A percentile compares a stretch with the other conserved stretches of the same genome.
Evolutionary conservation across 2,113 vertebrate species (phyloP).

Genomic region (Gavialis gangeticus): DNA sequence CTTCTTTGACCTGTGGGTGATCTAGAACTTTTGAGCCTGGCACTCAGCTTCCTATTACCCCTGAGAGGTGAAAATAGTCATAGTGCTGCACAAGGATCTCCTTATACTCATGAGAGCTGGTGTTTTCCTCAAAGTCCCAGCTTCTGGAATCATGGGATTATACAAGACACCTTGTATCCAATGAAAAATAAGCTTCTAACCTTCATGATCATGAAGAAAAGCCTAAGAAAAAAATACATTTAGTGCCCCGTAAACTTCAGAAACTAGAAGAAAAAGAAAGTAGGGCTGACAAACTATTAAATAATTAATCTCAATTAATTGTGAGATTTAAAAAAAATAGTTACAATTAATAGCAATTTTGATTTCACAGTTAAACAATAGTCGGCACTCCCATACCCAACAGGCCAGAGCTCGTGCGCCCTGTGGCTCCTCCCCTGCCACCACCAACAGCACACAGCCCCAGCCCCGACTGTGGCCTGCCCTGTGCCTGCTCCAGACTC

Average conservation of each 20-base stretch:
- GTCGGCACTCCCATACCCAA: too few relatives aligned
- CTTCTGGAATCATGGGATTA: not conserved
- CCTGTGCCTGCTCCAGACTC: too few relatives aligned
- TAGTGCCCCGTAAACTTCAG: not conserved
- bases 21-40: too few relatives aligned
- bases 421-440: too few relatives aligned
- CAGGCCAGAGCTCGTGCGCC: too few relatives aligned
- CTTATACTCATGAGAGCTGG: not conserved
- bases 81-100: not conserved
- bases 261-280: not conserved
- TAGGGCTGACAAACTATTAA: too few relatives aligned
- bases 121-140: not conserved
- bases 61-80: not conserved
- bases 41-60: not conserved
- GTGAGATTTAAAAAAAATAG: too few relatives aligned
- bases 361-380: too few relatives aligned
- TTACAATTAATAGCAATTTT: too few relatives aligned
- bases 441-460: too few relatives aligned
- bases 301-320: too few relatives aligned
- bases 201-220: not conserved
- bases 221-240: not conserved
- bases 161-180: not conserved
- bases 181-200: not conserved
- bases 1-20: not conserved
- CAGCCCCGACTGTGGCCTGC: too few relatives aligned